Percentiles rank a stretch among this genome's conserved stretches.
phyloP scores from a whole-genome alignment of 2,113 vertebrate genomes.

The Heterocephalus glaber region DNA sequence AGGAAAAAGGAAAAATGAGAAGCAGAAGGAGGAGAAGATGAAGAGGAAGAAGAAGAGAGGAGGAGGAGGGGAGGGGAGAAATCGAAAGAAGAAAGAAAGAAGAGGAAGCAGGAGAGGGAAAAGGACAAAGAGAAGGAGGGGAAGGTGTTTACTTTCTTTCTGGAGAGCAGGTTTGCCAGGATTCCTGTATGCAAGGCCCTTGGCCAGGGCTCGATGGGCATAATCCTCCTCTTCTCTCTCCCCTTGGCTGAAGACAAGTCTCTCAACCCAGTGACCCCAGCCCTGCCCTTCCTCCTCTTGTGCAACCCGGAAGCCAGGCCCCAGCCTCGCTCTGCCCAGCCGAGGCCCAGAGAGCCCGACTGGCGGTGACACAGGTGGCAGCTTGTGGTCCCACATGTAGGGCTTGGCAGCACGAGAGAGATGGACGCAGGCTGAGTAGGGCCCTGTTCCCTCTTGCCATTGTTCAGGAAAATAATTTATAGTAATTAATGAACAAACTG shows the following conservation, averaged over 20 bases:
- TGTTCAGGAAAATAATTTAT: slow-evolving; percentile 13
- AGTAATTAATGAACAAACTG: slow-evolving; percentile 46
- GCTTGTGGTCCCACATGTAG: accelerated
- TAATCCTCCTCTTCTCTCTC: not conserved
- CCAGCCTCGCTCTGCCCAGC: accelerated
- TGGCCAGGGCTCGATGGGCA: accelerated
- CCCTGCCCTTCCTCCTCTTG: not conserved
- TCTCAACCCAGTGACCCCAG: accelerated
- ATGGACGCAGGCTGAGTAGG: accelerated
- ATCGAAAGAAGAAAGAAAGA: too few relatives aligned
- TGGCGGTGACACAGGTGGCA: accelerated
- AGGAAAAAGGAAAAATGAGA: not conserved
- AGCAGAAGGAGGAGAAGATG: not conserved
- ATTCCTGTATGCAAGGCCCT: accelerated
- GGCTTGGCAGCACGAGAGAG: accelerated
- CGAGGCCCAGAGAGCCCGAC: accelerated
- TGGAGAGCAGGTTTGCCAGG: not conserved
- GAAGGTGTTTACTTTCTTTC: not conserved
- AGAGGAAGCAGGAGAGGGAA: not conserved
- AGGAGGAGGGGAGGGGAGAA: not conserved
- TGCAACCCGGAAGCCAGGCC: accelerated
- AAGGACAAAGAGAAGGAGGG: not conserved
- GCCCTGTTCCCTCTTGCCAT: not conserved
- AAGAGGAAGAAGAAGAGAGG: too few relatives aligned
- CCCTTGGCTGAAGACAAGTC: not conserved